Evolutionary conservation across 2,888 invertebrate species (phyloP).

Genomic region (Crematogaster levior): DNA sequence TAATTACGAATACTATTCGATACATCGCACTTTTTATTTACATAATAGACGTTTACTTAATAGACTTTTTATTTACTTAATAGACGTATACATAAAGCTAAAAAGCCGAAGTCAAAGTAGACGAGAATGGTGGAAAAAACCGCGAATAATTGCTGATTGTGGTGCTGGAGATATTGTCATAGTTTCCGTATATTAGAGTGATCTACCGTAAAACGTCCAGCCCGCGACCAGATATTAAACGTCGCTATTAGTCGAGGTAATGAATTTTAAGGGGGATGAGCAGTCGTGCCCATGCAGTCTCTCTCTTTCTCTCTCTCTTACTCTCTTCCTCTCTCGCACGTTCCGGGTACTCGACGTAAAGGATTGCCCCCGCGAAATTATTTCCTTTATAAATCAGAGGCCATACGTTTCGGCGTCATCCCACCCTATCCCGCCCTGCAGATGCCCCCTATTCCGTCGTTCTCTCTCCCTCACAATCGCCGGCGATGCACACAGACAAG

Average conservation of each 20-base stretch:
- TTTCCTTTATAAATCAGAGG: slow-evolving; percentile 84
- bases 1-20: background rate
- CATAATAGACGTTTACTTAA: too few relatives aligned
- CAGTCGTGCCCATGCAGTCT: slow-evolving; percentile 38
- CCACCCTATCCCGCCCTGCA: slow-evolving; percentile 68
- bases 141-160: slow-evolving; percentile 6
- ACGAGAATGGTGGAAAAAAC: background rate
- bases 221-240: slow-evolving; percentile 75
- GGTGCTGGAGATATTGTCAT: slow-evolving; percentile 39
- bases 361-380: slow-evolving; percentile 82
- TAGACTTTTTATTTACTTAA: background rate
- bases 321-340: slow-evolving; percentile 29
- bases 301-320: slow-evolving; percentile 22
- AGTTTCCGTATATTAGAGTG: slow-evolving; percentile 43
- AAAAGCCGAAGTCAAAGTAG: background rate
- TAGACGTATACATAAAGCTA: background rate
- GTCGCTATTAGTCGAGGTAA: slow-evolving; percentile 76
- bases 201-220: slow-evolving; percentile 58
- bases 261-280: slow-evolving; percentile 78
- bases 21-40: background rate
- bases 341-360: slow-evolving; percentile 73
- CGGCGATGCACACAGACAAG: slow-evolving; percentile 48
- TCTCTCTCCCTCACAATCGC: slow-evolving; percentile 56
- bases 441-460: slow-evolving; percentile 24
- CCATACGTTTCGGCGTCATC: slow-evolving; percentile 80